Percentiles rank a stretch among this genome's conserved stretches.
Conservation (phyloP, 1,140 invertebrate species). For the Drosophila jambulina region DNA sequence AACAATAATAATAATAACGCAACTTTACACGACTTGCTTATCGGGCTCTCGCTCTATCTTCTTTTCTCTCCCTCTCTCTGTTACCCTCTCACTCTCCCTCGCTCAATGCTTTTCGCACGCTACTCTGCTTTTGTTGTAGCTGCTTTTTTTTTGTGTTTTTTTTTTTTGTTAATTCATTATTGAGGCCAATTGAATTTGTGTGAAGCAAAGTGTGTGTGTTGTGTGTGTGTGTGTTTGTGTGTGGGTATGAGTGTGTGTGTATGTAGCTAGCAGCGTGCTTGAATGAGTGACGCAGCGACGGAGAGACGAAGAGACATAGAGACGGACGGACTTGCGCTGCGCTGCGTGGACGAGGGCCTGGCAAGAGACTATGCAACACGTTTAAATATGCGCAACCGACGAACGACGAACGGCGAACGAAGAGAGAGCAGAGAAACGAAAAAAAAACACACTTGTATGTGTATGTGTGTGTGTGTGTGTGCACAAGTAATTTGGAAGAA, state of each 20-base stretch:
- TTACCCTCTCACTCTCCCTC: conserved; percentile 9
- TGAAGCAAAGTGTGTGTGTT: conserved; percentile 38
- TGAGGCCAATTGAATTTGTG: conserved; percentile 83
- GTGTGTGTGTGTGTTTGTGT: conserved; percentile 14
- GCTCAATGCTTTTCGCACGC: conserved; percentile 71
- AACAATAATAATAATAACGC: conserved; percentile 49
- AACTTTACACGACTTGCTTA: conserved; percentile 67
- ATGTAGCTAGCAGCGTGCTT: conserved; percentile 71
- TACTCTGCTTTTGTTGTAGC: conserved; percentile 40
- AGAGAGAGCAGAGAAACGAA: conserved; percentile 42
- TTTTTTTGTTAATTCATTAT: conserved; percentile 83
- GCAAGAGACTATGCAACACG: conserved; percentile 82
- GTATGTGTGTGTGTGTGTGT: conserved; percentile 35
- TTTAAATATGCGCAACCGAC: conserved; percentile 82
- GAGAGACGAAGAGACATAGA: conserved; percentile 57
- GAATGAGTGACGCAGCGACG: conserved; percentile 74
- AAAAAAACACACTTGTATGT: conserved; percentile 39
- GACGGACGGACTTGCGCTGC: conserved; percentile 55
- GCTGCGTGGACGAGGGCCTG: conserved; percentile 69
- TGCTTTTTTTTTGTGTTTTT: conserved; percentile 45
- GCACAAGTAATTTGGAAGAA: conserved; percentile 69
- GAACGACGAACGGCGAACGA: conserved; percentile 68
- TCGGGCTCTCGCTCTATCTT: conserved; percentile 41
- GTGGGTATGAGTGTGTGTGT: conserved; percentile 21
- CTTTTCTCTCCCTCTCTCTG: conserved; percentile 4